These are phyloP conservation scores for Elaphurus davidianus DNA, from an alignment of 2,113 vertebrate genomes.

Conservation along the genomic window DNA sequence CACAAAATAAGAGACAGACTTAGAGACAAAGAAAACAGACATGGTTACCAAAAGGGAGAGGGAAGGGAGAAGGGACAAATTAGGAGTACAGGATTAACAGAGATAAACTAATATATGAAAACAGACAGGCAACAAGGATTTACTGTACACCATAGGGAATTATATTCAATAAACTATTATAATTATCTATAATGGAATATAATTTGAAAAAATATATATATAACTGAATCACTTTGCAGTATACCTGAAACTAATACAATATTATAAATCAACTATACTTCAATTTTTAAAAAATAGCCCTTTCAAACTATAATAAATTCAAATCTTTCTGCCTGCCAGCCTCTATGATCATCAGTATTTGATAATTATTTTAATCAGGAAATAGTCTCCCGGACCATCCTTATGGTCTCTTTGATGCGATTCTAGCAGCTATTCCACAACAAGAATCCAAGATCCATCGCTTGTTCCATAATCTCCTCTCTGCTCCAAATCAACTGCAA, in stretches of 20 bases:
- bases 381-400: background rate
- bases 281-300: background rate
- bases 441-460: background rate
- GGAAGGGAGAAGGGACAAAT: background rate
- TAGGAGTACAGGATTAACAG: background rate
- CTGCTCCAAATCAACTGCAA: background rate
- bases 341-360: background rate
- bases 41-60: background rate
- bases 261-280: background rate
- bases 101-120: background rate
- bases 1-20: background rate
- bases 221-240: background rate
- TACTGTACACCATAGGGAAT: background rate
- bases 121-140: background rate
- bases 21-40: background rate
- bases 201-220: background rate
- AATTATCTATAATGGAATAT: background rate
- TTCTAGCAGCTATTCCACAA: background rate
- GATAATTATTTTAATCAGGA: background rate
- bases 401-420: background rate
- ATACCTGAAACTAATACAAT: background rate
- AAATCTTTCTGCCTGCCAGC: background rate
- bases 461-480: background rate
- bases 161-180: background rate
- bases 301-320: background rate